These are phyloP conservation scores for Gerris buenoi DNA, from an alignment of 1,140 invertebrate genomes.

Conservation along the genomic window DNA sequence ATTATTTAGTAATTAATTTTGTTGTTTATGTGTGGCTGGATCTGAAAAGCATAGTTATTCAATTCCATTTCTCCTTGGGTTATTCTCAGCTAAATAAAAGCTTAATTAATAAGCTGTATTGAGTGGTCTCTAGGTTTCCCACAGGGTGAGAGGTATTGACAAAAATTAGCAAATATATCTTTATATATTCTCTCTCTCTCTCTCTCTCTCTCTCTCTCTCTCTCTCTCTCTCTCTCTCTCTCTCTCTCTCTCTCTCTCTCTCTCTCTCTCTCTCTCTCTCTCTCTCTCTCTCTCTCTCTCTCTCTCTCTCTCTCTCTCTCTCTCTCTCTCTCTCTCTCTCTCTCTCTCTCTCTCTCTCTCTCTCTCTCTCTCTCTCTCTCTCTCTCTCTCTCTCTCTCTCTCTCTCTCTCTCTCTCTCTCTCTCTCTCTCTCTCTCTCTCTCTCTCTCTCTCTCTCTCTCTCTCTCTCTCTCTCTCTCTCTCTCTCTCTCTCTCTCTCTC, in stretches of 20 bases:
- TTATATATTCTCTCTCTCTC: slow-evolving; percentile 5
- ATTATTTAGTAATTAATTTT: too few relatives aligned
- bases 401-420: too few relatives aligned
- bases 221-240: slow-evolving; percentile 7
- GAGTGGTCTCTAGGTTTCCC: too few relatives aligned
- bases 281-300: slow-evolving; percentile 2
- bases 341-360: slow-evolving; percentile 8
- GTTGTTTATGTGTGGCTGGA: too few relatives aligned
- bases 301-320: slow-evolving; percentile 8
- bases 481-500: slow-evolving; percentile 12
- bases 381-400: too few relatives aligned
- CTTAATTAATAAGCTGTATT: too few relatives aligned
- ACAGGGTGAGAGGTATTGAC: too few relatives aligned
- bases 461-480: slow-evolving; percentile 13
- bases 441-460: slow-evolving; percentile 13
- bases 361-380: slow-evolving; percentile 7
- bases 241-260: slow-evolving; percentile 10
- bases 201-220: slow-evolving; percentile 13
- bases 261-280: slow-evolving; percentile 4
- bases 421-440: too few relatives aligned
- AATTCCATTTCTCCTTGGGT: too few relatives aligned
- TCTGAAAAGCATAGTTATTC: too few relatives aligned
- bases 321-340: slow-evolving; percentile 6
- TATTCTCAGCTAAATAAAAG: too few relatives aligned
- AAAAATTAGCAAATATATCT: too few relatives aligned